Evolutionary conservation across 2,888 invertebrate species (phyloP).

Genomic region (Thereva unica): DNA sequence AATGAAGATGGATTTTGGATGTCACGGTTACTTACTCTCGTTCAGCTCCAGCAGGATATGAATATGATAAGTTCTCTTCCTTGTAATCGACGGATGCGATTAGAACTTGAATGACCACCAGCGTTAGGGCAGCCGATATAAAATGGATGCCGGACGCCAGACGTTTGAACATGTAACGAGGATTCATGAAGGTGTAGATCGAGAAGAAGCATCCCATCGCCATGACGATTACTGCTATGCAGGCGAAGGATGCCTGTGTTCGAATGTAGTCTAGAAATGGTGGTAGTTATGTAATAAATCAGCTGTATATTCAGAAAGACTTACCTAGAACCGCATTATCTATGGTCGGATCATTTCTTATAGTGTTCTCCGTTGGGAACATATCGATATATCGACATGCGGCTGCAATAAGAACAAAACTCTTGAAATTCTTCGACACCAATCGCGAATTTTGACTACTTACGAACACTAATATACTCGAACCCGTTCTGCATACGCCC

Average conservation of each 20-base stretch:
- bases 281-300: conserved; percentile 5
- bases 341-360: conserved; percentile 60
- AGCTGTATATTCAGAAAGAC: conserved; percentile 41
- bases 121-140: conserved; percentile 78
- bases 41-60: conserved; percentile 69
- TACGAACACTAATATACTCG: conserved; percentile 52
- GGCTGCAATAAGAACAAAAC: conserved; percentile 54
- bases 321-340: conserved; percentile 64
- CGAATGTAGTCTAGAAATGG: conserved; percentile 73
- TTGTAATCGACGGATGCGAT: conserved; percentile 75
- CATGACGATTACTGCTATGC: conserved; percentile 81
- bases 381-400: conserved; percentile 66
- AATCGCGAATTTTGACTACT: conserved; percentile 41
- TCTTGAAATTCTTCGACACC: not conserved
- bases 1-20: conserved; percentile 5
- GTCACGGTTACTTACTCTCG: conserved; percentile 61
- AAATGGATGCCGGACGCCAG: conserved; percentile 83
- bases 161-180: conserved; percentile 86
- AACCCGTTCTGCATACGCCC: conserved; percentile 50
- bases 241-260: conserved; percentile 81
- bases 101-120: conserved; percentile 82
- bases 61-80: conserved; percentile 65
- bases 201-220: conserved; percentile 80
- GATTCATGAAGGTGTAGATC: conserved; percentile 80
- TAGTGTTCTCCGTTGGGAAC: conserved; percentile 62